Conservation (phyloP, 2,797 vertebrate genomes). For the Pseudomugil gertrudae region DNA sequence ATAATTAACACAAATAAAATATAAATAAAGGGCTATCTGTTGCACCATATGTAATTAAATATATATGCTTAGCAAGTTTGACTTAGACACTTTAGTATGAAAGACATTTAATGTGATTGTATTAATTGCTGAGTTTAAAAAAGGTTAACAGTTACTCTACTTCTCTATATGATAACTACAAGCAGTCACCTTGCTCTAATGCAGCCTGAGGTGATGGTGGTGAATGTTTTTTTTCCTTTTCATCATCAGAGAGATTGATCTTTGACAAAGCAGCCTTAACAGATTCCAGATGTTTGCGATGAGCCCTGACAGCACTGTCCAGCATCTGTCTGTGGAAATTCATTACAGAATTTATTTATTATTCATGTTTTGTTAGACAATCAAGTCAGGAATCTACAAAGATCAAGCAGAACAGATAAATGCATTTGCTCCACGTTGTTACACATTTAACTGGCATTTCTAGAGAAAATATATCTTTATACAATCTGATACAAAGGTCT, state of each 20-base stretch:
- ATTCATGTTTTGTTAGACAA: too few species aligned
- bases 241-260: constrained; percentile 14
- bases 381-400: too few species aligned
- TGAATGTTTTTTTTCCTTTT: neutral
- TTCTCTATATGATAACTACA: too few species aligned
- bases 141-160: neutral
- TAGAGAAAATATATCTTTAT: neutral
- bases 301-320: constrained; percentile 71
- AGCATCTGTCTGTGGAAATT: constrained; percentile 71
- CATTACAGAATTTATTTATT: neutral
- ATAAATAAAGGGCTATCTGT: neutral
- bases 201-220: constrained; percentile 27
- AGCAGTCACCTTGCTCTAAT: constrained; percentile 78
- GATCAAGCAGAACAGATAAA: too few species aligned
- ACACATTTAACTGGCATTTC: neutral
- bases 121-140: neutral
- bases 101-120: neutral
- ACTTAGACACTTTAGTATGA: too few species aligned
- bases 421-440: too few species aligned
- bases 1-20: too few species aligned
- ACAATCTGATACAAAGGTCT: neutral
- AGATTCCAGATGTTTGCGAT: constrained; percentile 78
- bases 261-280: constrained; percentile 70
- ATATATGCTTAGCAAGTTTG: too few species aligned
- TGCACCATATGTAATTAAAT: neutral